Evolutionary conservation across 1,140 invertebrate genomes (phyloP).

Genomic region (Archivesica marissinica): DNA sequence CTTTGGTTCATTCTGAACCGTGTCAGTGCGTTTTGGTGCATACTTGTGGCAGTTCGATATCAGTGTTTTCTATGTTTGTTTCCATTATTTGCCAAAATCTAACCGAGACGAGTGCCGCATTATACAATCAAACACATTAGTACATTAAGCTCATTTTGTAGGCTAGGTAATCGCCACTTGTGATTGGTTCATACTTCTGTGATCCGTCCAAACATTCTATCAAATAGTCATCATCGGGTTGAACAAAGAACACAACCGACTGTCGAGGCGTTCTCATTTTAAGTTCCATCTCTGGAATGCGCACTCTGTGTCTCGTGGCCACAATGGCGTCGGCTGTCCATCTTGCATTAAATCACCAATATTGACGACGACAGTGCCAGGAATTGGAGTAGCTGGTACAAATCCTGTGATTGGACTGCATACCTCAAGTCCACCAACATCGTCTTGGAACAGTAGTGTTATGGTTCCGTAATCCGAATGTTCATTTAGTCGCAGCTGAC

Average conservation of each 20-base stretch:
- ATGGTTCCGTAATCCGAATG: constrained; percentile 91
- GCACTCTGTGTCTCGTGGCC: constrained; percentile 87
- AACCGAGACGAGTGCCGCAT: too few relatives aligned
- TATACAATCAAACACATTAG: background rate
- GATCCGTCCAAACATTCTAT: constrained; percentile 86
- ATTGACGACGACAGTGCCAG: constrained; percentile 63
- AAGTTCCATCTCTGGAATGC: constrained; percentile 88
- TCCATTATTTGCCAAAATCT: too few relatives aligned
- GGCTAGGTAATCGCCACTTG: constrained; percentile 71
- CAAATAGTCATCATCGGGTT: constrained; percentile 87
- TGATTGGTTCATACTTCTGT: constrained; percentile 70
- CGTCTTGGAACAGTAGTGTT: constrained; percentile 89
- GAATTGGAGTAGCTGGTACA: constrained; percentile 62
- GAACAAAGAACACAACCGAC: constrained; percentile 91
- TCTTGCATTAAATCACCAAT: constrained; percentile 66
- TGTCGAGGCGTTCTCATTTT: constrained; percentile 87
- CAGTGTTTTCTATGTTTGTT: too few relatives aligned
- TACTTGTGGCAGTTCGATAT: too few relatives aligned
- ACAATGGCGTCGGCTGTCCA: constrained; percentile 66
- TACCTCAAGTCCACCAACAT: constrained; percentile 83
- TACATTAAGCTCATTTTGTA: constrained; percentile 34
- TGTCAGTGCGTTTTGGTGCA: too few relatives aligned
- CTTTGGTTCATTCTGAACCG: too few relatives aligned
- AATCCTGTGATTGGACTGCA: constrained; percentile 31
- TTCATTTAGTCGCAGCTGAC: constrained; percentile 87